These are phyloP conservation scores for Pammene fasciana DNA, from an alignment of 2,888 invertebrate species.

Conservation along the genomic window DNA sequence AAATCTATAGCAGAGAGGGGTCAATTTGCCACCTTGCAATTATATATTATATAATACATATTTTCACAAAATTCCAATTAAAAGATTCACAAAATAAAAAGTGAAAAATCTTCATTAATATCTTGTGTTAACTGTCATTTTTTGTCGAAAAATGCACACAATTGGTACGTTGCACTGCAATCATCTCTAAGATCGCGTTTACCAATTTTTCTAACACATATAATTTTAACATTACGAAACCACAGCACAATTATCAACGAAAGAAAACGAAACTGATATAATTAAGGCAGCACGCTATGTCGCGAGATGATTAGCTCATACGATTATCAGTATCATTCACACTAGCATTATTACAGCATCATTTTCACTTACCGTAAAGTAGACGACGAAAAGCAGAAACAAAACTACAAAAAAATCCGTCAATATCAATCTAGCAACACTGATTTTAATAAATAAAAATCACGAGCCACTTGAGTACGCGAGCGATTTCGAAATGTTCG, in stretches of 20 bases:
- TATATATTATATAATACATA: neutral
- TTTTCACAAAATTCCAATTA: neutral
- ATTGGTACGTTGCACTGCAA: constrained; percentile 10
- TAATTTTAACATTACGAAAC: constrained; percentile 44
- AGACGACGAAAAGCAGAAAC: constrained; percentile 56
- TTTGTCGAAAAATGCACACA: constrained; percentile 11
- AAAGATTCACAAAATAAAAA: constrained; percentile 6
- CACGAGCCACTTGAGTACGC: constrained; percentile 36
- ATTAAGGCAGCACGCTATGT: constrained; percentile 50
- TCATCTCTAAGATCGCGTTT: constrained; percentile 31
- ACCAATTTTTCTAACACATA: constrained; percentile 34
- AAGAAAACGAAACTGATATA: constrained; percentile 49
- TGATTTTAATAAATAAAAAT: constrained; percentile 50
- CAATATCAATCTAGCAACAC: constrained; percentile 59
- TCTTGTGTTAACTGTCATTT: constrained; percentile 2
- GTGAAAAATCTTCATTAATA: constrained; percentile 3
- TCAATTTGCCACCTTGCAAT: neutral
- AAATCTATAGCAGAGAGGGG: too few relatives aligned
- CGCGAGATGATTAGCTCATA: constrained; percentile 47
- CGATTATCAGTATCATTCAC: constrained; percentile 39
- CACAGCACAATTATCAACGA: constrained; percentile 38
- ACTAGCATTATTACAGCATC: constrained; percentile 21
- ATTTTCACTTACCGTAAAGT: constrained; percentile 66
- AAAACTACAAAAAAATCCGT: constrained; percentile 62
- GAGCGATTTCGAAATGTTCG: constrained; percentile 41